Evolutionary conservation across 2,888 invertebrate genomes (phyloP), one percentile per base, ranked within the genome.

Genomic region (Coremacera marginata): DNA sequence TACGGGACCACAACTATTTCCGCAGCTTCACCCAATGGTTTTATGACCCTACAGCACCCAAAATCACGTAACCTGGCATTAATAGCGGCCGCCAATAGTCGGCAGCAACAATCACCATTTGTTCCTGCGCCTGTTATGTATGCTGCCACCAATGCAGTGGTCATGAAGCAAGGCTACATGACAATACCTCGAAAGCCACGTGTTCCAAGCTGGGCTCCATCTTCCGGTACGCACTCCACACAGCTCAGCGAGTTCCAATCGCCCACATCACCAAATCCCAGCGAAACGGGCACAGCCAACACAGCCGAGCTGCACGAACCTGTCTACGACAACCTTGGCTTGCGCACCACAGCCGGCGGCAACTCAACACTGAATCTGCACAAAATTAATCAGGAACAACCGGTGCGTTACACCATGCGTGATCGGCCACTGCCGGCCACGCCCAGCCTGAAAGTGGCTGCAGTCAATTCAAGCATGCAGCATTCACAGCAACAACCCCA

Each of bases 261-360:
- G 70, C 84, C 90, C 80, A 86, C 89, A n/a, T 89, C 89, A 52
- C 86, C 88, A 19, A 88, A 85, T 82, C 88, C 87, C 74, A 88
- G 88, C 76, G 88, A 88, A 80, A 86, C 88, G 90, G 92, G 81
- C 83, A 88, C 87, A 1, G 86, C 87, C 3, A 83, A 84, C 5
- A 86, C 87, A 87, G 92, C 92, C 82, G 88, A 88, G 55, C 90
- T 92, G 37, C 91, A 92, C 76, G 95, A 95, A 84, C 96, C 96
- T 0, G 92, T 96, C 31, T 96, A 96, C 86, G 96, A 96, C 86
- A 96, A 96, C 87, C 90, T 96, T 67, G 96, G 96, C 0, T 89
- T 94, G 22, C 91, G 96, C 72, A 96, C 96, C 22, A 95, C 96
- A 22, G 96, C 95, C 22, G 94, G 95, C 80, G 96, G 96, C n/a